Evolutionary conservation across 2,797 vertebrate species (phyloP), one percentile per base, ranked within the genome.

Genomic region (Rhinogobio ventralis): DNA sequence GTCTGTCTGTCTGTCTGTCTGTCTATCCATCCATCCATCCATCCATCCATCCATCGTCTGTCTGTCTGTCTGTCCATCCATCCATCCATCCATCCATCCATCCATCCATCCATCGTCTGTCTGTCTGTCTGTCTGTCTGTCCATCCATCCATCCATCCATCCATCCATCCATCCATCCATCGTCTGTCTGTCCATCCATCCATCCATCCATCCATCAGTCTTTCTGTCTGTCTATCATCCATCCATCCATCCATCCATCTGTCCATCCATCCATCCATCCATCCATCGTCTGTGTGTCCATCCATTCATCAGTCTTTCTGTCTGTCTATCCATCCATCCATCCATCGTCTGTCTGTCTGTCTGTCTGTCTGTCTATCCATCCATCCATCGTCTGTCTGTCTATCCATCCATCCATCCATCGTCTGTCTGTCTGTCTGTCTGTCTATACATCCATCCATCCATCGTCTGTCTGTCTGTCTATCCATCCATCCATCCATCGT

Each of bases 31-130:
- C 46, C 5, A n/a, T n/a, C n/a, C n/a, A n/a, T n/a, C n/a, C n/a
- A 9, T 9, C 23, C 0, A 13, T 25, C 23, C 5, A 10, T 53
- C 11, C 5, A 0, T 60, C 10, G 0, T n/a, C 55, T 5, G 0
- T 69, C 33, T 23, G 1, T n/a, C 55, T 5, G 4, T 67, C 15
- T 2, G 0, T 62, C 57, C 17, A 28, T 36, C 19, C 36, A 3
- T 30, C 36, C 5, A 23, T 3, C 33, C 0, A 7, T 53, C 14
- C 0, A 1, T 53, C 51, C 7, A 20, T 53, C 17, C 10, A 9
- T 66, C 28, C 17, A 8, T 33, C 66, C 8, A 9, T 67, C 14
- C 5, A 10, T 62, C 10, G 2, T 62, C 57, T 46, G 17, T 36
- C 17, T 36, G 0, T 28, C 36, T 5, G 14, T 69, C 39, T 11